Conservation (phyloP, 2,888 invertebrate genomes). For the Pasiphila rectangulata region DNA sequence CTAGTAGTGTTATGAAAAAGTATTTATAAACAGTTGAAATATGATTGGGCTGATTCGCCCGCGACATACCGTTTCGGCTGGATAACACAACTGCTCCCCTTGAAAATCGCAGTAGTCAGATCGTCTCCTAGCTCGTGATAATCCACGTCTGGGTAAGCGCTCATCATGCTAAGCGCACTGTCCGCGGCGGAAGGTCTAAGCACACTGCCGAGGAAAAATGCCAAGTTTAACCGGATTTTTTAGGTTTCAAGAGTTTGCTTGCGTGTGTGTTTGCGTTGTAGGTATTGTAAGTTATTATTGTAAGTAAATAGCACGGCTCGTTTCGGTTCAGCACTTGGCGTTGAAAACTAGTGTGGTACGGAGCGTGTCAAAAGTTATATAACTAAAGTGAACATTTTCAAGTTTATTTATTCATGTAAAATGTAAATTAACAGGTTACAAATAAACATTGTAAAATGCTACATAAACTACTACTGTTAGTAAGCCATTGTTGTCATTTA, state of each 20-base stretch:
- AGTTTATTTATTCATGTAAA: too few relatives aligned
- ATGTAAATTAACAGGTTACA: too few relatives aligned
- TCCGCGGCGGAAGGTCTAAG: not conserved
- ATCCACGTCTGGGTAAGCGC: conserved; percentile 10
- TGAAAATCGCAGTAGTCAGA: conserved; percentile 1
- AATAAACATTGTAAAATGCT: too few relatives aligned
- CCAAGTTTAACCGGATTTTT: conserved; percentile 7
- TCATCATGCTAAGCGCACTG: conserved; percentile 10
- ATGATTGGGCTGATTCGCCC: too few relatives aligned
- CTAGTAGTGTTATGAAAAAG: too few relatives aligned
- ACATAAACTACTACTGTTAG: too few relatives aligned
- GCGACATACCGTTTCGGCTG: conserved; percentile 12
- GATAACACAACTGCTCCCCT: conserved; percentile 6
- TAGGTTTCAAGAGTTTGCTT: too few relatives aligned
- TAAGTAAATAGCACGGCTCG: conserved; percentile 4
- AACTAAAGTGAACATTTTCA: too few relatives aligned
- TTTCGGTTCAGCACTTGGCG: not conserved
- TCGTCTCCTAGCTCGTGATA: conserved; percentile 7
- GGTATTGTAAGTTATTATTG: not conserved
- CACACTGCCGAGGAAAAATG: conserved; percentile 11
- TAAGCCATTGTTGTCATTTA: too few relatives aligned
- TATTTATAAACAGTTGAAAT: too few relatives aligned
- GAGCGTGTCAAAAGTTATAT: too few relatives aligned
- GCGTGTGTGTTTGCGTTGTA: conserved; percentile 6
- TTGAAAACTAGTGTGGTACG: conserved; percentile 1